phyloP scores from a whole-genome alignment of 2,888 invertebrate genomes.

The Ophioninae sp. region DNA sequence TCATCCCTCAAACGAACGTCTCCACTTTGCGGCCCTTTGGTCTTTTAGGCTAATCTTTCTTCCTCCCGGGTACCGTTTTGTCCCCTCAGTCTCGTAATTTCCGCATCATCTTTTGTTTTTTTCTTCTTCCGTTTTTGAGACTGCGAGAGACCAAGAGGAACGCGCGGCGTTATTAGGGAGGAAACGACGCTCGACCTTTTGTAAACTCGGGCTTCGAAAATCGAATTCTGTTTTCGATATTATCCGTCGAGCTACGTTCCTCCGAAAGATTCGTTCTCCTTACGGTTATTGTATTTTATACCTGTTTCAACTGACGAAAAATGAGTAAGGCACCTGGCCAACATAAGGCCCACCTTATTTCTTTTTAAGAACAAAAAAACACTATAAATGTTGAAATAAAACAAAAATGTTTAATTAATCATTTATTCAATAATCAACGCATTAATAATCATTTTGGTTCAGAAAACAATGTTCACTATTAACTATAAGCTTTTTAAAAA shows the following conservation, averaged over 20 bases:
- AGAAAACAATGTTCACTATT: no score
- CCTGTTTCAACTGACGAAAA: not conserved
- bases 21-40: conserved; percentile 60
- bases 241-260: not conserved
- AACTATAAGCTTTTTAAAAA: no score
- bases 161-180: conserved; percentile 42
- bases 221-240: not conserved
- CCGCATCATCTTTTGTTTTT: conserved; percentile 4
- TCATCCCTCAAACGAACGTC: conserved; percentile 73
- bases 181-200: conserved; percentile 14
- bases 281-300: not conserved
- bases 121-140: conserved; percentile 16
- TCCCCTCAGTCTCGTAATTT: conserved; percentile 7
- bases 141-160: conserved; percentile 32
- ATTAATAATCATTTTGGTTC: no score
- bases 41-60: conserved; percentile 50
- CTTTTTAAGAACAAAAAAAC: no score
- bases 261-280: not conserved
- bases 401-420: no score
- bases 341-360: no score
- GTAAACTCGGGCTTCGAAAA: conserved; percentile 19
- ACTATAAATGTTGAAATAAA: no score
- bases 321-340: no score
- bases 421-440: no score
- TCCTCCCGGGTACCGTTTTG: conserved; percentile 14